phyloP scores from a whole-genome alignment of 2,888 invertebrate genomes.

The Dryococelus australis region DNA sequence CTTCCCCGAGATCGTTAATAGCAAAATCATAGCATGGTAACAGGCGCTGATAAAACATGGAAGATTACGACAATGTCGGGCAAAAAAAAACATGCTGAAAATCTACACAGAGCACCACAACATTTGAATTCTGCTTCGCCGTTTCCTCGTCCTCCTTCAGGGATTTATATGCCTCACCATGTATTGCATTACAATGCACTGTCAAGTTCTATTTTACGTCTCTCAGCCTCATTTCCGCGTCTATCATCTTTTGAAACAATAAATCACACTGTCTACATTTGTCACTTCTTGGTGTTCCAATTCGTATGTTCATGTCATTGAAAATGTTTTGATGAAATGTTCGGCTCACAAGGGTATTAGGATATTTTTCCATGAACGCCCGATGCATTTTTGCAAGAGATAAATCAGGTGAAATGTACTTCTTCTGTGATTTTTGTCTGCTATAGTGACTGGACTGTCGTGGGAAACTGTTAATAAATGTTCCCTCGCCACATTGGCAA shows the following conservation, averaged over 20 bases:
- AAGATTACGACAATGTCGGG: not conserved
- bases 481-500: not conserved
- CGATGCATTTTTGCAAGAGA: conserved; percentile 19
- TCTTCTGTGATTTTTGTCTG: not conserved
- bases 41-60: conserved; percentile 17
- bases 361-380: conserved; percentile 11
- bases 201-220: not conserved
- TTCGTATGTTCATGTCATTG: not conserved
- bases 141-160: not conserved
- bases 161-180: conserved; percentile 13
- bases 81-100: not conserved
- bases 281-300: conserved; percentile 22
- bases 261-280: conserved; percentile 20
- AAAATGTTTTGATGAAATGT: conserved; percentile 17
- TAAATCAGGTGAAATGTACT: conserved; percentile 16
- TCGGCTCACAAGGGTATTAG: not conserved
- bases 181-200: conserved; percentile 18
- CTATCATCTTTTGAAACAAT: conserved; percentile 23
- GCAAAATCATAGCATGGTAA: conserved; percentile 17
- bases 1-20: not conserved
- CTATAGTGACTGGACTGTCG: not conserved
- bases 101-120: not conserved
- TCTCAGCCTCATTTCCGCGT: not conserved
- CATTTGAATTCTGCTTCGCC: not conserved
- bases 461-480: conserved; percentile 18